These are phyloP conservation scores for Pyxicephalus adspersus DNA, from an alignment of 2,113 vertebrate species.

Conservation along the genomic window DNA sequence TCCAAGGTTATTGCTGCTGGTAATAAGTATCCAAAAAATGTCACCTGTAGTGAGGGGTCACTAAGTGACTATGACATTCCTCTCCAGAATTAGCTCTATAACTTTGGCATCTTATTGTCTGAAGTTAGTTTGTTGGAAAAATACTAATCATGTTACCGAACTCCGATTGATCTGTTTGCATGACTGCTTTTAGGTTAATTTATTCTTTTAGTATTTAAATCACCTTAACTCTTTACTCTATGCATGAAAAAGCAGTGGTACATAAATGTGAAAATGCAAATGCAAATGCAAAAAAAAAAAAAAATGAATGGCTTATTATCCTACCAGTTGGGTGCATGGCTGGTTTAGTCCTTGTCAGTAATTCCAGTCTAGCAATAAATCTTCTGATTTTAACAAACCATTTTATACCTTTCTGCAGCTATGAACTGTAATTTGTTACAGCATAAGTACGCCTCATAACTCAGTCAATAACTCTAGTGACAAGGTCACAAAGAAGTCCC, in stretches of 20 bases:
- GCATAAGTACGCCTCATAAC: conserved; percentile 30
- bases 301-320: background rate
- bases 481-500: conserved; percentile 32
- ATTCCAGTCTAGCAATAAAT: conserved; percentile 15
- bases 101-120: conserved; percentile 41
- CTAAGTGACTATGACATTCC: conserved; percentile 31
- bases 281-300: background rate
- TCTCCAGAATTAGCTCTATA: conserved; percentile 43
- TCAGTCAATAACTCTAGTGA: conserved; percentile 26
- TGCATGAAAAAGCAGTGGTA: conserved; percentile 7
- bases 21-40: conserved; percentile 49
- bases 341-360: background rate
- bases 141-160: conserved; percentile 18
- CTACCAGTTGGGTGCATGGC: background rate
- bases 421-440: conserved; percentile 30
- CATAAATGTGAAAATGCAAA: background rate
- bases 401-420: conserved; percentile 37
- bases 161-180: conserved; percentile 14
- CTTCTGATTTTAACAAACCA: conserved; percentile 21
- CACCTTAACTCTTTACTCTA: conserved; percentile 6
- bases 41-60: conserved; percentile 28
- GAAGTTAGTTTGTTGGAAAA: conserved; percentile 31
- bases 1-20: conserved; percentile 47
- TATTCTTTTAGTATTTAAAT: background rate
- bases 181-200: conserved; percentile 6